Evolutionary conservation across 2,113 vertebrate species (phyloP).

Genomic region (Oryzias melastigma): DNA sequence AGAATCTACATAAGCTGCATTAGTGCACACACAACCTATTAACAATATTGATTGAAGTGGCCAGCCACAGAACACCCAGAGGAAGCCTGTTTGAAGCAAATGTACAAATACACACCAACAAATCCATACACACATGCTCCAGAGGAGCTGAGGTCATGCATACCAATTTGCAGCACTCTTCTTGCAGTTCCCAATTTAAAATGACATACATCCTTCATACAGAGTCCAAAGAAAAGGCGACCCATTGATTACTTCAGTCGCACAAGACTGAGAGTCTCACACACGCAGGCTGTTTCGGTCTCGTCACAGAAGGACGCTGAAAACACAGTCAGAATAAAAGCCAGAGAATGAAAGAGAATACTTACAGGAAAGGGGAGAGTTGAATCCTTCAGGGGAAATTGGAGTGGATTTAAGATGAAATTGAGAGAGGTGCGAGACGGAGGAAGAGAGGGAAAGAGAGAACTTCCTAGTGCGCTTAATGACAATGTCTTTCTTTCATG

Average conservation of each 20-base stretch:
- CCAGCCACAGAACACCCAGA: conserved; percentile 46
- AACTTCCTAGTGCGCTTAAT: conserved; percentile 68
- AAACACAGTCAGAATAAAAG: conserved; percentile 57
- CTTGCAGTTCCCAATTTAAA: conserved; percentile 25
- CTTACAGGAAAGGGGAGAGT: conserved; percentile 72
- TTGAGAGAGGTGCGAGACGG: conserved; percentile 66
- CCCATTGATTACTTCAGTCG: conserved; percentile 34
- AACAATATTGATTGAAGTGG: conserved; percentile 58
- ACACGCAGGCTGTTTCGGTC: conserved; percentile 32
- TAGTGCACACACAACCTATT: conserved; percentile 41
- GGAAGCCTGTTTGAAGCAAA: conserved; percentile 46
- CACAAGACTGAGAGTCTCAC: conserved; percentile 39
- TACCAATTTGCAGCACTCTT: conserved; percentile 38
- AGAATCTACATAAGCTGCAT: conserved; percentile 45
- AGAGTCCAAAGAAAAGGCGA: conserved; percentile 32
- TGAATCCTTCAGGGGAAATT: conserved; percentile 56
- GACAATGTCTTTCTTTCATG: conserved; percentile 66
- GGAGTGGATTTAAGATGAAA: conserved; percentile 70
- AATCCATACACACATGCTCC: conserved; percentile 12
- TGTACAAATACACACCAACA: conserved; percentile 36
- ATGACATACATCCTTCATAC: conserved; percentile 34
- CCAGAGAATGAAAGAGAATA: conserved; percentile 68
- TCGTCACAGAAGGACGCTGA: conserved; percentile 21
- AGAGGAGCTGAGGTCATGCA: conserved; percentile 49
- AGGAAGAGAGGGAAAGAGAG: conserved; percentile 60